Conservation (phyloP, 1,140 invertebrate species). For the Drosophila albomicans region DNA sequence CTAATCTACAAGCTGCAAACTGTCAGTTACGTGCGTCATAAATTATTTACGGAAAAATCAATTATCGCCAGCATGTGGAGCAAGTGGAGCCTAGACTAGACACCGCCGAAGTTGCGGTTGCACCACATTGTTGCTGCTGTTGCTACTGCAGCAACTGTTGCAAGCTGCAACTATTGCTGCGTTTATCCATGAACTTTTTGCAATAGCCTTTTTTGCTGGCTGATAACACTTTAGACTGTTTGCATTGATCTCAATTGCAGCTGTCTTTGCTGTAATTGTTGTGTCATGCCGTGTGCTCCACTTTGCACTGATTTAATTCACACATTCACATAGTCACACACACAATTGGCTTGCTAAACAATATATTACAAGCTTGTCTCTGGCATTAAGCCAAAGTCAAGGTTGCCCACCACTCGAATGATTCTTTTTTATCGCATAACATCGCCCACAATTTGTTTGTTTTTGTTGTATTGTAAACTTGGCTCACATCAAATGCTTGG, state of each 20-base stretch:
- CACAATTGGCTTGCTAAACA: slow-evolving; percentile 25
- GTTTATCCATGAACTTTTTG: slow-evolving; percentile 22
- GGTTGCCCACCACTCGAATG: slow-evolving; percentile 53
- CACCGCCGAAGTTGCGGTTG: slow-evolving; percentile 23
- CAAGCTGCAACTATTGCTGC: slow-evolving; percentile 24
- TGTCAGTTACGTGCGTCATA: slow-evolving; percentile 81
- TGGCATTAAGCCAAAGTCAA: slow-evolving; percentile 67
- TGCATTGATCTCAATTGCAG: slow-evolving; percentile 30
- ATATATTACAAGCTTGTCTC: slow-evolving; percentile 47
- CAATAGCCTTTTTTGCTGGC: slow-evolving; percentile 51
- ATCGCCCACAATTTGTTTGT: slow-evolving; percentile 29
- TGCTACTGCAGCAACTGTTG: slow-evolving; percentile 6
- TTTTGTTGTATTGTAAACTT: neutral
- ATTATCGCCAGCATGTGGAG: slow-evolving; percentile 71
- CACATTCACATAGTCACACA: slow-evolving; percentile 16
- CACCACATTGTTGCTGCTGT: slow-evolving; percentile 31
- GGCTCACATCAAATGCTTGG: slow-evolving; percentile 43
- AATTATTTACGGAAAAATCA: slow-evolving; percentile 83
- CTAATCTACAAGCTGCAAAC: slow-evolving; percentile 65
- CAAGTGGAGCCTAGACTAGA: slow-evolving; percentile 35
- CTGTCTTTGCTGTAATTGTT: slow-evolving; percentile 27
- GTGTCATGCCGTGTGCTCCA: slow-evolving; percentile 23
- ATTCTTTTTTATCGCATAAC: slow-evolving; percentile 19
- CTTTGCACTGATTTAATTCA: slow-evolving; percentile 17
- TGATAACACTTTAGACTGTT: slow-evolving; percentile 71